Evolutionary conservation across 2,888 invertebrate genomes (phyloP).

Genomic region (Pseudococcus jackbeardsleyi): DNA sequence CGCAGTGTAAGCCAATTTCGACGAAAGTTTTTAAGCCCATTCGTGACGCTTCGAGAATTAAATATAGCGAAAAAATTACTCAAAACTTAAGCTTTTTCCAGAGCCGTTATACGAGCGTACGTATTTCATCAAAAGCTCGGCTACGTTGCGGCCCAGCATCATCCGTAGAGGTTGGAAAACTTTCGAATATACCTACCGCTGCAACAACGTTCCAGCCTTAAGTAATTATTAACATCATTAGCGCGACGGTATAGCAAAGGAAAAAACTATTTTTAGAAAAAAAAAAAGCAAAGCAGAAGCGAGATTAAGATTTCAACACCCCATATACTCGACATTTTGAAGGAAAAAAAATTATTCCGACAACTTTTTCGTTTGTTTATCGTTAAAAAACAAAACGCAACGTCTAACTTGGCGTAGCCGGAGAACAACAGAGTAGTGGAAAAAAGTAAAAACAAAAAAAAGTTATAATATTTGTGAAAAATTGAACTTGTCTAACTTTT

Average conservation of each 20-base stretch:
- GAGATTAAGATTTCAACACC: constrained; percentile 37
- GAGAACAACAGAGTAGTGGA: not conserved
- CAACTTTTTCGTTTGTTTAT: constrained; percentile 41
- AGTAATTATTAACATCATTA: constrained; percentile 46
- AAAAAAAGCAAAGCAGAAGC: not conserved
- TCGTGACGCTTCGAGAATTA: constrained; percentile 27
- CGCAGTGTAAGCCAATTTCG: constrained; percentile 22
- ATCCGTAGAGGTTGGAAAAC: not conserved
- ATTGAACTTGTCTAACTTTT: constrained; percentile 22
- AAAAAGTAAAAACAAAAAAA: not conserved
- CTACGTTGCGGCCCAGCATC: not conserved
- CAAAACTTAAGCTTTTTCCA: constrained; percentile 34
- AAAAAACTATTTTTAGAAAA: not conserved
- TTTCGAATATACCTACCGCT: not conserved
- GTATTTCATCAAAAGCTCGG: constrained; percentile 36
- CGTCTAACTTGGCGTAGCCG: not conserved
- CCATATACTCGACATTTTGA: constrained; percentile 1
- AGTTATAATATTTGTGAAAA: constrained; percentile 36
- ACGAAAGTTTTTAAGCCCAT: constrained; percentile 36
- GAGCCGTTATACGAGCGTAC: not conserved
- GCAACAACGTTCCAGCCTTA: not conserved
- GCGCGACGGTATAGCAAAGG: not conserved
- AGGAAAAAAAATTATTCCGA: constrained; percentile 7
- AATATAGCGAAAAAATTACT: constrained; percentile 23
- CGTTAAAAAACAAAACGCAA: constrained; percentile 45